Percentiles rank a stretch among this genome's conserved stretches.
These are phyloP conservation scores for Shinisaurus crocodilurus DNA, from an alignment of 2,113 vertebrate species.

Conservation along the genomic window DNA sequence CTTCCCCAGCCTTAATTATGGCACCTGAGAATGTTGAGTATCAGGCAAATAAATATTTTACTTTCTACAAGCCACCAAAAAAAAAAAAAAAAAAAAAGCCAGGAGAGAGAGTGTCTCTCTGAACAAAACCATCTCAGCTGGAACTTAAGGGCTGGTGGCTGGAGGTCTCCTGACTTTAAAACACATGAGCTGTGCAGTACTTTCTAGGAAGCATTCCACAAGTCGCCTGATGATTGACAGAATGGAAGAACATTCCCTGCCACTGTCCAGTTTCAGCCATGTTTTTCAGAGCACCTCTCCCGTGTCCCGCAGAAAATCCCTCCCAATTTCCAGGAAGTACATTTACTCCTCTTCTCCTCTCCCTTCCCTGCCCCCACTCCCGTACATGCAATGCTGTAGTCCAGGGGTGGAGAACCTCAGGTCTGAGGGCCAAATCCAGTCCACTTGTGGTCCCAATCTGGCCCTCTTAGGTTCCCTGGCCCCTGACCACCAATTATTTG, in stretches of 20 bases:
- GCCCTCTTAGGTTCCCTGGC: too few species aligned
- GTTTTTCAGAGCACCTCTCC: not conserved
- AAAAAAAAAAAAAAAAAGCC: not conserved
- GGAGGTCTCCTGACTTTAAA: conserved; percentile 27
- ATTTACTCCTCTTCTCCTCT: not conserved
- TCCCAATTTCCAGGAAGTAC: too few species aligned
- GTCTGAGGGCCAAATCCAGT: too few species aligned
- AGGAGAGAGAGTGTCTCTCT: rapidly evolving
- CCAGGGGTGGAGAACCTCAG: too few species aligned
- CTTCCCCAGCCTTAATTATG: conserved; percentile 23
- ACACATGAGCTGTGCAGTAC: not conserved
- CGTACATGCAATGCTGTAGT: too few species aligned
- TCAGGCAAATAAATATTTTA: conserved; percentile 31
- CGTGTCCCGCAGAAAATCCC: too few species aligned
- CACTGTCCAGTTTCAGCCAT: not conserved
- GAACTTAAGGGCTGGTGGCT: not conserved
- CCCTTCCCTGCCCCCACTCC: too few species aligned
- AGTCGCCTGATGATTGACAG: not conserved
- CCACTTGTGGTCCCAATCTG: too few species aligned
- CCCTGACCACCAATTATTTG: too few species aligned
- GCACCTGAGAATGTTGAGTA: not conserved
- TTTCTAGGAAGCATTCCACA: not conserved
- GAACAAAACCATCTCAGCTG: not conserved
- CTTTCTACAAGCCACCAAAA: not conserved
- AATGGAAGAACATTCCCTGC: not conserved